Evolutionary conservation across 2,113 vertebrate genomes (phyloP).

Genomic region (Emydura subglobosa): DNA sequence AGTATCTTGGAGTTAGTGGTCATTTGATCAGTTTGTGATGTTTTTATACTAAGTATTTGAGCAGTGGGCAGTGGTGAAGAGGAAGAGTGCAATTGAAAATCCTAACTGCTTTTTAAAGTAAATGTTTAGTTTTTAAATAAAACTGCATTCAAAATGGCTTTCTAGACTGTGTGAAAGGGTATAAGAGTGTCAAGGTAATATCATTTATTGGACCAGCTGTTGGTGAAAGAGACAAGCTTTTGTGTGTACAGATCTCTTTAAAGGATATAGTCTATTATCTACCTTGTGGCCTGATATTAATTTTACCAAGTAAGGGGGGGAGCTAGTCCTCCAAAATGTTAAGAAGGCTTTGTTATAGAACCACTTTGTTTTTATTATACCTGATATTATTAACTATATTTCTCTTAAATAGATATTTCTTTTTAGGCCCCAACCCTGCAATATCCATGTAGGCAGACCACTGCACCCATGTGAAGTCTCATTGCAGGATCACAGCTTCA

Average conservation of each 20-base stretch:
- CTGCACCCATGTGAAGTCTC: neutral
- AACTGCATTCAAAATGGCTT: neutral
- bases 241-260: neutral
- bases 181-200: neutral
- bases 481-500: neutral
- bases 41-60: neutral
- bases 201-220: neutral
- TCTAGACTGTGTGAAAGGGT: neutral
- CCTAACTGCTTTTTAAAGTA: neutral
- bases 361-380: neutral
- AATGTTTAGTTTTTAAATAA: neutral
- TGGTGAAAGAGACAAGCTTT: neutral
- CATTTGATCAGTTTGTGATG: neutral
- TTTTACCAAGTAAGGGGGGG: neutral
- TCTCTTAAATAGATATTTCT: neutral
- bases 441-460: neutral
- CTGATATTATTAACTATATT: neutral
- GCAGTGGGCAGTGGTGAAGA: neutral
- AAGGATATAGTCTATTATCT: neutral
- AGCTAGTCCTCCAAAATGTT: neutral
- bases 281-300: neutral
- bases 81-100: neutral
- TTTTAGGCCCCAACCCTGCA: neutral
- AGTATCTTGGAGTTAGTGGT: neutral
- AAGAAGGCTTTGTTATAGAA: neutral